Evolutionary conservation across 2,797 vertebrate species (phyloP), one percentile per base, ranked within the genome.

Genomic region (Parauchenoglanis punctatus): DNA sequence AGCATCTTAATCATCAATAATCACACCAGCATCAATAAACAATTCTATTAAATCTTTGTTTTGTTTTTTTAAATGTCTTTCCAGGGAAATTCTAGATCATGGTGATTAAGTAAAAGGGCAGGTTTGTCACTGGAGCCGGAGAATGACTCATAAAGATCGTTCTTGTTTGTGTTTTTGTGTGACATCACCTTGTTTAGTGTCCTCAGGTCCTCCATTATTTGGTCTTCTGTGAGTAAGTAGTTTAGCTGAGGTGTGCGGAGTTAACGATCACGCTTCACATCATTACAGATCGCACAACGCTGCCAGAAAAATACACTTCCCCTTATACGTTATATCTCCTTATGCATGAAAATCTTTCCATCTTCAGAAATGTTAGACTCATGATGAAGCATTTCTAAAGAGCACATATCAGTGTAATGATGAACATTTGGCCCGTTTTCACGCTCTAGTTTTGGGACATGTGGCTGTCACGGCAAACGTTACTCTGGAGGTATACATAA

Each of bases 171-270:
- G 44, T 35, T 61, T 61, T 2, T 58, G 17, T 49, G n/a, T 68
- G 12, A n/a, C 18, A 31, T 87, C 90, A 98, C 99, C 96, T 99
- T 99, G 93, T 99, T 99, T 89, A 99, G 94, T 0, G 97, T 98
- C 92, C 98, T 96, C 90, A 99, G 94, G 92, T 99, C 99, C 92
- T 99, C 99, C 97, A 98, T 97, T 93, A 99, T 99, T 93, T 99
- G 99, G 78, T 99, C 99, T 75, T 99, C 99, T 89, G 98, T 97
- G 91, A 99, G 94, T 93, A 99, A 95, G 89, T 99, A 99, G 94
- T 99, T 99, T 83, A 99, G 94, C 97, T 75, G 72, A 90, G 97
- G 97, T 98, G 87, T 81, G 91, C 65, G 23, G 91, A 93, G 94
- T 98, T 93, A 98, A 96, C 93, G 96, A 92, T 63, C 78, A 61